Base-by-base conservation (phyloP, 2,113 vertebrate genomes). In the Cariama cristata region DNA sequence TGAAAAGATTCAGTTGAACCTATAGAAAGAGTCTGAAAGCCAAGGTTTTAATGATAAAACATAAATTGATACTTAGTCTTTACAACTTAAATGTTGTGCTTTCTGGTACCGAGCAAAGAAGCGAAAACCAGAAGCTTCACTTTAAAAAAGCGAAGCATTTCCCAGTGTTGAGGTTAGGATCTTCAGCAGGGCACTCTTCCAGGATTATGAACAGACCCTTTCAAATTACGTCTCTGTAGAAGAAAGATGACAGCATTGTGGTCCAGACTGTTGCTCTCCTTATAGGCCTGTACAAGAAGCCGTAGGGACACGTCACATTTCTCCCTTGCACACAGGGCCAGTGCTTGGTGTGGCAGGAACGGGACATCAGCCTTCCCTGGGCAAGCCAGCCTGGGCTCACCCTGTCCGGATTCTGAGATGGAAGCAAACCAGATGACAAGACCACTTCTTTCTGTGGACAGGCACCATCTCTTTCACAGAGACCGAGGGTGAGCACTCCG, bases 1-100 rank as follows among this genome's bases (percentile, higher is more conserved):
- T 96, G 96, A 98, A 98, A 96, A 98, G 88, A 89, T 95, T 93
- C 80, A 42, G 94, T 74, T 87, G 73, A 85, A 98, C 94, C 97
- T 97, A 93, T 89, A 67, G 95, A 71, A 97, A 30, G 81, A 69
- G 92, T 52, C 81, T 77, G 83, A 72, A 79, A 98, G 83, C 94
- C 94, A 93, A 96, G 85, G 89, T 89, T 98, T 96, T 97, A 89
- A 59, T 80, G 90, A 32, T 85, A 76, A 89, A 83, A 90, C 94
- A 84, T 69, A 71, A 97, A 96, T 86, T 92, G 94, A 93, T 95
- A 79, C 75, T 84, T 96, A 94, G 91, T 96, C 95, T 95, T 98
- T 97, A 90, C 88, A 96, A 88, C 73, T 82, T 90, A 87, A 96
- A 95, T 86, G 83, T 76, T 95, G 86, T 92, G 95, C 91, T 71